Base-by-base conservation (phyloP, 2,113 vertebrate species). In the Rana temporaria region DNA sequence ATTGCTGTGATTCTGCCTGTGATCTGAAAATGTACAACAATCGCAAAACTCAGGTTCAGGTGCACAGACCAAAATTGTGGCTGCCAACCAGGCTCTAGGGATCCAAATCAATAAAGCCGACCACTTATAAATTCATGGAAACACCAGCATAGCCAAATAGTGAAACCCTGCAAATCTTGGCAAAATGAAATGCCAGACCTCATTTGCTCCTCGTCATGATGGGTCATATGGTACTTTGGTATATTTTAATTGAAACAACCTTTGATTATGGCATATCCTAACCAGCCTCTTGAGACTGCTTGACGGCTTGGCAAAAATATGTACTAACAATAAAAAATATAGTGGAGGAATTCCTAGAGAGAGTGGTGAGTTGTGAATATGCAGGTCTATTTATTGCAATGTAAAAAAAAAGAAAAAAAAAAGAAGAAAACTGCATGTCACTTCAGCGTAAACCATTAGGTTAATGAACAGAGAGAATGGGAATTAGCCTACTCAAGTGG, bases 281-380 rank as follows among this genome's bases (percentile, higher is more conserved):
- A 48, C 4, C 20, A n/a, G 2, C 26, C 70, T 73, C 52, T 32
- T 32, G 26, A 57, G 57, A 73, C 30, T 34, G 20, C 18, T 32
- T 6, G 59, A 20, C 9, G 59, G 56, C 16, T 59, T n/a, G 11
- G 30, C 24, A 76, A 90, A 92, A 91, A 89, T 90, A 89, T 88
- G 88, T 85, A 90, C 52, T 64, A 66, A n/a, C 18, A n/a, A 22
- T 18, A 26, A 66, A 66, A 26, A 26, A 48, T 24, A 78, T 30
- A 26, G 62, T 30, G 62, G 17, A 78, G 75, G 62, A 78, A 78
- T 76, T 59, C 60, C 59, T 63, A 38, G 63, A 76, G 73, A 15
- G 38, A 20, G 55, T 78, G 4, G 4, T 62, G 34, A 15, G 60
- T 52, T 64, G 59, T 72, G 59, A 20, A 53, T 42, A 56, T 64